Evolutionary conservation across 2,888 invertebrate species (phyloP).

Genomic region (Ceratothoa steindachneri): DNA sequence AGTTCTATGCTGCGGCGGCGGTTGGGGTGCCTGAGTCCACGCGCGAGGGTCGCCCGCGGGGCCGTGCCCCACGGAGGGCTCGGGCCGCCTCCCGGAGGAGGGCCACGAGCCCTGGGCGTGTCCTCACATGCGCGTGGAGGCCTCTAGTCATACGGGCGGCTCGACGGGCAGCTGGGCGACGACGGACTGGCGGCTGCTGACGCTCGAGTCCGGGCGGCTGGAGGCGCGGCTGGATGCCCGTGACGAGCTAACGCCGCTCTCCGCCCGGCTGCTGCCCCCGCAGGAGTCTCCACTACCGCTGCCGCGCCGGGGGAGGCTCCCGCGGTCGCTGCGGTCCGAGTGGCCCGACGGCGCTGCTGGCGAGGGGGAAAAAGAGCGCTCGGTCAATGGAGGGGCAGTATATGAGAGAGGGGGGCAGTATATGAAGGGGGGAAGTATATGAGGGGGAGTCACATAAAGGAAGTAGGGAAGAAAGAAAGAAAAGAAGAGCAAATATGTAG

Average conservation of each 20-base stretch:
- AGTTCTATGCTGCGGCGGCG: slow-evolving; percentile 21
- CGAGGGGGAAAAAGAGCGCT: not conserved
- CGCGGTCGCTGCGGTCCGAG: slow-evolving; percentile 46
- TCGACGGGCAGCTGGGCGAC: slow-evolving; percentile 39
- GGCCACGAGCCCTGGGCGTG: slow-evolving; percentile 48
- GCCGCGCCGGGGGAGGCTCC: slow-evolving; percentile 37
- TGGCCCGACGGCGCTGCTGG: slow-evolving; percentile 43
- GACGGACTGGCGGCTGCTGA: slow-evolving; percentile 44
- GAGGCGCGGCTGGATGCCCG: slow-evolving; percentile 45
- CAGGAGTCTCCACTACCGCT: slow-evolving; percentile 45
- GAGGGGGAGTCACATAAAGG: too few species aligned
- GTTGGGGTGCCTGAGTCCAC: slow-evolving; percentile 20
- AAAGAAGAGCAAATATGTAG: too few species aligned
- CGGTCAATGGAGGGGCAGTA: not conserved
- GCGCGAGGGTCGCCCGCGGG: slow-evolving; percentile 40
- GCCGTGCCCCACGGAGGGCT: slow-evolving; percentile 41
- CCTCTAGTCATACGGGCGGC: slow-evolving; percentile 48
- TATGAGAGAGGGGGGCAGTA: too few species aligned
- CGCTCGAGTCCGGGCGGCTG: slow-evolving; percentile 34
- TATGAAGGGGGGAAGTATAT: too few species aligned
- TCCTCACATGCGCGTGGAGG: slow-evolving; percentile 47
- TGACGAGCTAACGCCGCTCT: slow-evolving; percentile 46
- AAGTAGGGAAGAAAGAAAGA: too few species aligned
- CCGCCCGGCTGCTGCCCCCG: slow-evolving; percentile 46
- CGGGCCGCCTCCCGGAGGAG: slow-evolving; percentile 36